A percentile compares a stretch with the other conserved stretches of the same genome.
Evolutionary conservation across 2,888 invertebrate genomes (phyloP).

Genomic region (Caenorhabditis sulstoni): DNA sequence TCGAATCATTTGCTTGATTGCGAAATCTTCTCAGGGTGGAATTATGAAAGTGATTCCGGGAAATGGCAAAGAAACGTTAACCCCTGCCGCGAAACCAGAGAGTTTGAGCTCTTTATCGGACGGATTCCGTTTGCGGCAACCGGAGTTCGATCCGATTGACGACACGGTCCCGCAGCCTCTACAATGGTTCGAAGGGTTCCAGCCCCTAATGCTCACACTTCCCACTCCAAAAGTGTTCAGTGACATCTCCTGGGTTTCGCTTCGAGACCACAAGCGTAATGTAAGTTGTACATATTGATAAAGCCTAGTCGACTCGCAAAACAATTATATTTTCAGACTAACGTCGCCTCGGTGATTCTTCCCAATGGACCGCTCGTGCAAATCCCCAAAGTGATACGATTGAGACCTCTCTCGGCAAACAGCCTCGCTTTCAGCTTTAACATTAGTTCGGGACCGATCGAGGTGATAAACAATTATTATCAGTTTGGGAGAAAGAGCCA

Average conservation of each 20-base stretch:
- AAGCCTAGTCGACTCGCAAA: background rate
- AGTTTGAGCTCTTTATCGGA: slow-evolving; percentile 31
- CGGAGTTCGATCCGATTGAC: slow-evolving; percentile 62
- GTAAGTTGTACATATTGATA: slow-evolving; percentile 52
- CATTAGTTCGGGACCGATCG: slow-evolving; percentile 75
- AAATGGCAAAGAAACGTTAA: slow-evolving; percentile 39
- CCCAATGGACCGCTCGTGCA: slow-evolving; percentile 76
- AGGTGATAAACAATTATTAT: slow-evolving; percentile 59
- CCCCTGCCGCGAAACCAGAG: slow-evolving; percentile 15
- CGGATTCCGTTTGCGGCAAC: slow-evolving; percentile 60
- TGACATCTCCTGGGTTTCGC: slow-evolving; percentile 76
- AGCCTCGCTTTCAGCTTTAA: slow-evolving; percentile 56
- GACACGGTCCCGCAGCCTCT: slow-evolving; percentile 66
- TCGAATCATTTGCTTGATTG: no score
- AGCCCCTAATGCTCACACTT: slow-evolving; percentile 77
- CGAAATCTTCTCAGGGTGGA: slow-evolving; percentile 37
- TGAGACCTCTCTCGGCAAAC: slow-evolving; percentile 74
- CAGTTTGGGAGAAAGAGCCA: background rate
- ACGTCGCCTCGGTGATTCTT: slow-evolving; percentile 74
- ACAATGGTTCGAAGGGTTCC: slow-evolving; percentile 78
- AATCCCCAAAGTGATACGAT: slow-evolving; percentile 69
- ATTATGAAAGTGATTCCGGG: slow-evolving; percentile 56
- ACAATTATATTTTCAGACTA: slow-evolving; percentile 58
- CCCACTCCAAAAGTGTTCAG: slow-evolving; percentile 70
- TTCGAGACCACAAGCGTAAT: slow-evolving; percentile 77